phyloP scores from a whole-genome alignment of 2,113 vertebrate species.

The Thermophis baileyi region DNA sequence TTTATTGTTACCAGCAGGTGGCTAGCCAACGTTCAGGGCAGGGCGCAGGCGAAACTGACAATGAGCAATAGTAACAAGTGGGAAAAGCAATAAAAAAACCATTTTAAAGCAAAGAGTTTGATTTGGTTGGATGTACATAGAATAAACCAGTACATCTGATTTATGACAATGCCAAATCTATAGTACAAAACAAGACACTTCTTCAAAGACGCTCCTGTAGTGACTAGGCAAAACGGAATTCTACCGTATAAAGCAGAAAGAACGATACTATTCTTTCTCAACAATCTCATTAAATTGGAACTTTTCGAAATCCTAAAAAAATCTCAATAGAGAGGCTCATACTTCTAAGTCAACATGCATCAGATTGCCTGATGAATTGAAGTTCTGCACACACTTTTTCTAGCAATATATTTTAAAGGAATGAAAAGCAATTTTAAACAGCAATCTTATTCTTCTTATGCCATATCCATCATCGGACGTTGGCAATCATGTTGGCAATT shows the following conservation, averaged over 20 bases:
- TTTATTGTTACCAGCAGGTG: background rate
- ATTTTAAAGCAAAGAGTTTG: background rate
- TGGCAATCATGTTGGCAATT: no score
- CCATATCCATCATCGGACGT: no score
- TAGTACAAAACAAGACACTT: background rate
- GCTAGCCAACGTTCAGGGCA: background rate
- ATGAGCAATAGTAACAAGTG: background rate
- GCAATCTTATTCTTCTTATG: no score
- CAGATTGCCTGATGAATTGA: no score
- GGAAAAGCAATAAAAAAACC: background rate
- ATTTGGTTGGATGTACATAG: background rate
- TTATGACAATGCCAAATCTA: background rate
- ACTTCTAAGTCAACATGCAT: no score
- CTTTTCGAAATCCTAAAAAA: no score
- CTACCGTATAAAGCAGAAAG: background rate
- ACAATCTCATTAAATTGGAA: no score
- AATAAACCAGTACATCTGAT: background rate
- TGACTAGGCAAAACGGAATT: background rate
- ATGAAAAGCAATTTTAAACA: no score
- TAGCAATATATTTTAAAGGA: no score
- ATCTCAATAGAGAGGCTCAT: no score
- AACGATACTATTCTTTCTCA: no score
- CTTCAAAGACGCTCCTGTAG: background rate
- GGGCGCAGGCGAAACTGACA: background rate
- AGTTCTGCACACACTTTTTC: background rate